Conservation (phyloP, 2,888 invertebrate species). For the Xylota segnis region DNA sequence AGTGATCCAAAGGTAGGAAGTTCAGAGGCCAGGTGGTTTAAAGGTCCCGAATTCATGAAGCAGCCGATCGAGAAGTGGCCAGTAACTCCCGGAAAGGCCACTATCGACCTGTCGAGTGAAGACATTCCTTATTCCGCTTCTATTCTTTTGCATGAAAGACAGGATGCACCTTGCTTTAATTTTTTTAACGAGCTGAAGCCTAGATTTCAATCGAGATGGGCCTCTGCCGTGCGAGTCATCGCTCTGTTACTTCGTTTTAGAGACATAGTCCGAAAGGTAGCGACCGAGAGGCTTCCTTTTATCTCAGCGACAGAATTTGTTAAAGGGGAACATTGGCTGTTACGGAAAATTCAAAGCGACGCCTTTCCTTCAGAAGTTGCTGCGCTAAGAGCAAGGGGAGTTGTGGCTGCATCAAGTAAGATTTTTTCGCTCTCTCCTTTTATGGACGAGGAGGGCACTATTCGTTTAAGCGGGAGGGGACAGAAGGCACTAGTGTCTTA, state of each 20-base stretch:
- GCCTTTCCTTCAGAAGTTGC: too few relatives aligned
- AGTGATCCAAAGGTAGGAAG: not conserved
- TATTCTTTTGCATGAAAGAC: conserved; percentile 1
- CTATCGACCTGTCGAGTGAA: not conserved
- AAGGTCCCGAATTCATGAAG: conserved; percentile 21
- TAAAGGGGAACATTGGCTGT: too few relatives aligned
- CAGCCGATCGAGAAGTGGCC: conserved; percentile 17
- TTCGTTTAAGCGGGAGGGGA: too few relatives aligned
- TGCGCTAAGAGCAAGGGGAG: too few relatives aligned
- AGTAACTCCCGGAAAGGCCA: not conserved
- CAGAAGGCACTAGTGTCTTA: too few relatives aligned
- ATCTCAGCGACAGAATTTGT: too few relatives aligned
- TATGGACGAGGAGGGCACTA: too few relatives aligned
- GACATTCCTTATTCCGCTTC: not conserved
- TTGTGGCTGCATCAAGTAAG: too few relatives aligned
- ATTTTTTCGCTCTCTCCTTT: too few relatives aligned
- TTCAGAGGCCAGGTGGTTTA: conserved; percentile 30
- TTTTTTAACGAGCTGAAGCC: conserved; percentile 2
- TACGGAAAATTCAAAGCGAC: too few relatives aligned
- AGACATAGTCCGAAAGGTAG: not conserved
- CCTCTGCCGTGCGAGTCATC: conserved; percentile 18
- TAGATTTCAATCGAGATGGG: conserved; percentile 26
- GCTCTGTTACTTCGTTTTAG: conserved; percentile 9
- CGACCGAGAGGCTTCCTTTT: not conserved
- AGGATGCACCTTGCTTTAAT: not conserved